Conservation (phyloP, 2,888 invertebrate species). For the Hemithea aestivaria region DNA sequence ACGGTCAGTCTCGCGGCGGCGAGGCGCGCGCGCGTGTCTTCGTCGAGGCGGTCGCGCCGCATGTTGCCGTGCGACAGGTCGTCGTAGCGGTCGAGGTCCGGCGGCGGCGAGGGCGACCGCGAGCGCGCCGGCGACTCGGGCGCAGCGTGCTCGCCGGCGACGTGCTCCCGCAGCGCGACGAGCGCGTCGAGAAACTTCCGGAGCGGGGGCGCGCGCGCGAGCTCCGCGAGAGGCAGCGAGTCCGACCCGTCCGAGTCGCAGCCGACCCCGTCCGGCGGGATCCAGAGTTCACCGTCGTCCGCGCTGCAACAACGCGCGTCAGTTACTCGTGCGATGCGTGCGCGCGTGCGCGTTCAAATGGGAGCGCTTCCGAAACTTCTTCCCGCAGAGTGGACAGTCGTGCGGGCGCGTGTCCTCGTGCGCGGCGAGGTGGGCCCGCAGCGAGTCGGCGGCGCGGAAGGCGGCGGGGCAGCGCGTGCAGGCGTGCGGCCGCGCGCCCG, state of each 20-base stretch:
- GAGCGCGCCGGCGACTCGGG: slow-evolving; percentile 33
- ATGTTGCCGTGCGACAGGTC: slow-evolving; percentile 58
- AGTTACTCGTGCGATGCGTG: slow-evolving; percentile 51
- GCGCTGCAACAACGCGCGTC: slow-evolving; percentile 17
- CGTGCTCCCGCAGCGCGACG: slow-evolving; percentile 54
- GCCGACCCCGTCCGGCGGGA: neutral
- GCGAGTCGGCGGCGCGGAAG: slow-evolving; percentile 51
- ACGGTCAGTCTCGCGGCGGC: no score
- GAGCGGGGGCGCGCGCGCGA: slow-evolving; percentile 2
- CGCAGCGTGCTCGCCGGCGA: slow-evolving; percentile 20
- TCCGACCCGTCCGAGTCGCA: slow-evolving; percentile 10
- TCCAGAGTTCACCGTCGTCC: neutral
- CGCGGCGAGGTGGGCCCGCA: slow-evolving; percentile 49
- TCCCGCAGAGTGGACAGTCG: slow-evolving; percentile 50
- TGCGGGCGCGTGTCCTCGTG: slow-evolving; percentile 52
- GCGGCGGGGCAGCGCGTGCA: slow-evolving; percentile 63
- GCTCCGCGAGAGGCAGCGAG: slow-evolving; percentile 10
- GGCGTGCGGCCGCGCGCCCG: slow-evolving; percentile 62
- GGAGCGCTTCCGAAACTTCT: slow-evolving; percentile 53
- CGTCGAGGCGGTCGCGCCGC: slow-evolving; percentile 55
- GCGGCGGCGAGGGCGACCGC: slow-evolving; percentile 12
- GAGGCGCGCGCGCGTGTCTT: slow-evolving; percentile 50
- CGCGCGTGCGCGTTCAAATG: slow-evolving; percentile 59
- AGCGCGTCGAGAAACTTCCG: slow-evolving; percentile 51
- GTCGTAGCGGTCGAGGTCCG: slow-evolving; percentile 45